A percentile compares a stretch with the other conserved stretches of the same genome.
Conservation (phyloP, 2,888 invertebrate genomes). For the Drymonia ruficornis region DNA sequence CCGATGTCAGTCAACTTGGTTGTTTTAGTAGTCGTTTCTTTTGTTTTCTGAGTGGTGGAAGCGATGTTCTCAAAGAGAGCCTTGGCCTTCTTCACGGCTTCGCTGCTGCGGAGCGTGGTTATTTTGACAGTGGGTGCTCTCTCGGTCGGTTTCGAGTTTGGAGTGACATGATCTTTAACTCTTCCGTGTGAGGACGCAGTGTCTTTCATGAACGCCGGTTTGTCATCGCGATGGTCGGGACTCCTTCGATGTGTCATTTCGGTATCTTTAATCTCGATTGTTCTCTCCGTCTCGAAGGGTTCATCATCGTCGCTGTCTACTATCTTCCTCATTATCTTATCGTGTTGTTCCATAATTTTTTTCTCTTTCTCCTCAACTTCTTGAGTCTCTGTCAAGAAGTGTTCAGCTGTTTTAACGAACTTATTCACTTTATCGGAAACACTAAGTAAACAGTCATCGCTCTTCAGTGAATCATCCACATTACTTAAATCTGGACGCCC, state of each 20-base stretch:
- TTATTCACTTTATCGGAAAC: slow-evolving; percentile 88
- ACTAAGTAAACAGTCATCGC: slow-evolving; percentile 86
- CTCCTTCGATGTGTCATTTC: slow-evolving; percentile 22
- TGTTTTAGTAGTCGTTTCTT: slow-evolving; percentile 52
- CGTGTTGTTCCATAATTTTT: slow-evolving; percentile 75
- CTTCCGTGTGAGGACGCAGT: slow-evolving; percentile 57
- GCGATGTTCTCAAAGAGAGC: slow-evolving; percentile 88
- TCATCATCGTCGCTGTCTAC: slow-evolving; percentile 57
- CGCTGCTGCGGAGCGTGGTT: slow-evolving; percentile 82
- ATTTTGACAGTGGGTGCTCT: slow-evolving; percentile 62
- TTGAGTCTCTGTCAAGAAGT: slow-evolving; percentile 68
- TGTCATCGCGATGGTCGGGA: slow-evolving; percentile 38
- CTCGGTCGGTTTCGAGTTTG: slow-evolving; percentile 52
- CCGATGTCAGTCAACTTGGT: slow-evolving; percentile 80
- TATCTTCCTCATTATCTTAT: slow-evolving; percentile 70
- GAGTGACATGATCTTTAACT: slow-evolving; percentile 47
- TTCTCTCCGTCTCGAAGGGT: slow-evolving; percentile 34
- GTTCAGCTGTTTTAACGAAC: slow-evolving; percentile 86
- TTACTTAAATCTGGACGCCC: slow-evolving; percentile 82
- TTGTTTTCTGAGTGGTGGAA: slow-evolving; percentile 62
- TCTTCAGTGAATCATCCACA: slow-evolving; percentile 83
- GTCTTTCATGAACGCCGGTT: slow-evolving; percentile 51
- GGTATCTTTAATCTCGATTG: slow-evolving; percentile 25
- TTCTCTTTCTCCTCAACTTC: slow-evolving; percentile 66
- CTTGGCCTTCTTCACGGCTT: slow-evolving; percentile 89